Conservation (phyloP, 2,888 invertebrate genomes). For the Lepas anatifera region DNA sequence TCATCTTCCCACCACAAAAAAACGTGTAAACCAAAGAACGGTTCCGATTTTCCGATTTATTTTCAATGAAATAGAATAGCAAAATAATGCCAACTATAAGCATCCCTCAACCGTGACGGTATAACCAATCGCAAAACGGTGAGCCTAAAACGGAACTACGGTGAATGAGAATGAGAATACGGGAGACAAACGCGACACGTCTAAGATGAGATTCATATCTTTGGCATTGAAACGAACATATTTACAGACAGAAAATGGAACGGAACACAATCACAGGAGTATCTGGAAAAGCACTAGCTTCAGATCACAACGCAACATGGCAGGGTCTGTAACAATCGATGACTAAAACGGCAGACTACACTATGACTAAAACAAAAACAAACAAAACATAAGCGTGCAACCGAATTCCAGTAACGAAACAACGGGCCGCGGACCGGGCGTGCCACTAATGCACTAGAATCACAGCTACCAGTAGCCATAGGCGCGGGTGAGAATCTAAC, state of each 20-base stretch:
- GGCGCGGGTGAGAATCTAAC: neutral
- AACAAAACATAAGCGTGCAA: neutral
- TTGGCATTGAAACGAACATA: slow-evolving; percentile 2
- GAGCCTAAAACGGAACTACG: neutral
- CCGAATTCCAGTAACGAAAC: neutral
- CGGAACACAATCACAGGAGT: neutral
- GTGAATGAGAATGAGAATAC: neutral
- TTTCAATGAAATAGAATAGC: neutral
- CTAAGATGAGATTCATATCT: neutral
- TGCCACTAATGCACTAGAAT: neutral
- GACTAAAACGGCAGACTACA: neutral
- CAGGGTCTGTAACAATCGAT: neutral
- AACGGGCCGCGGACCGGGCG: too few species aligned
- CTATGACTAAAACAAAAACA: too few species aligned
- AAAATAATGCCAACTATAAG: neutral
- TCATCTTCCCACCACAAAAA: too few species aligned
- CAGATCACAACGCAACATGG: neutral
- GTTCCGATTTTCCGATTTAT: too few species aligned
- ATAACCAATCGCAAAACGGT: neutral
- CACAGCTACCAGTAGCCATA: neutral
- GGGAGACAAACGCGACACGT: neutral
- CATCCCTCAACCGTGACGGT: neutral
- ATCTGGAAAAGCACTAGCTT: neutral
- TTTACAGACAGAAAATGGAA: neutral
- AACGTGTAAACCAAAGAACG: too few species aligned